A percentile compares a stretch with the other conserved stretches of the same genome.
phyloP scores from a whole-genome alignment of 2,888 invertebrate species.

The Athrips mouffetella region DNA sequence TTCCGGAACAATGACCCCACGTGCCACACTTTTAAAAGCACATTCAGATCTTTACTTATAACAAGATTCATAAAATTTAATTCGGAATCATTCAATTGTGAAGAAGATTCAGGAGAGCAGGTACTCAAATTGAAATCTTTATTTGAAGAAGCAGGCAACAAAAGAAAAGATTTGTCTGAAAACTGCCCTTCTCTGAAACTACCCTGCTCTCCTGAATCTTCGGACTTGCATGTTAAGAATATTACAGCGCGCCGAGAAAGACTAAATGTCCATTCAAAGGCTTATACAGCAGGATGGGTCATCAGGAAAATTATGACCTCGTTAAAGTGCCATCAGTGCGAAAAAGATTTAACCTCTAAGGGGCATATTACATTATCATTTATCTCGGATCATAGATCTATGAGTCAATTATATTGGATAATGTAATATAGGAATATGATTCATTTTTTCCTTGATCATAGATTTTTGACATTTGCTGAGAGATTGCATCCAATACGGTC shows the following conservation, averaged over 20 bases:
- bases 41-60: constrained; percentile 5
- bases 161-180: background rate
- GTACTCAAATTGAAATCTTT: background rate
- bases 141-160: background rate
- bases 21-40: too few species aligned
- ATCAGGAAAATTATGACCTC: constrained; percentile 13
- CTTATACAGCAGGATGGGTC: constrained; percentile 17
- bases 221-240: background rate
- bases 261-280: constrained; percentile 6
- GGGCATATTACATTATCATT: too few species aligned
- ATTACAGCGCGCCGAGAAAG: constrained; percentile 1
- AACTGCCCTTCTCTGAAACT: background rate
- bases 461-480: too few species aligned
- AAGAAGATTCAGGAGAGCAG: background rate
- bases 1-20: constrained; percentile 2
- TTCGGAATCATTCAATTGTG: background rate
- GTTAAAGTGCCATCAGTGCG: constrained; percentile 17
- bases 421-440: too few species aligned
- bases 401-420: too few species aligned
- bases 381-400: too few species aligned
- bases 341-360: constrained; percentile 1
- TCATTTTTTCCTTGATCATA: too few species aligned
- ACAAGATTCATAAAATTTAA: background rate
- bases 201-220: background rate
- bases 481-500: too few species aligned